Evolutionary conservation across 2,888 invertebrate species (phyloP).

Genomic region (Automeris io): DNA sequence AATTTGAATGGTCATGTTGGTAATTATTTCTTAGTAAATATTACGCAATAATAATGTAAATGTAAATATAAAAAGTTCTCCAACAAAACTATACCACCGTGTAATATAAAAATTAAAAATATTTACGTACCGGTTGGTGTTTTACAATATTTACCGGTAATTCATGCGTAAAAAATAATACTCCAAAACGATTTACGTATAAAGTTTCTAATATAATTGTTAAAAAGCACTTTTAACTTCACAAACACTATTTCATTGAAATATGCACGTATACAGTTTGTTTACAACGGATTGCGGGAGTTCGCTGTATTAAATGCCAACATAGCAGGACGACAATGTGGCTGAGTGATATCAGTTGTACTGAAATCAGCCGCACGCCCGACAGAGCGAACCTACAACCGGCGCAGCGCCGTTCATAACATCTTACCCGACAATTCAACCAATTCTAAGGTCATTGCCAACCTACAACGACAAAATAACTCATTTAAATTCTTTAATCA

Average conservation of each 20-base stretch:
- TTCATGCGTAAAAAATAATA: background rate
- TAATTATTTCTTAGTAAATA: too few species aligned
- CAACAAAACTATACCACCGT: too few species aligned
- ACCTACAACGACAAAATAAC: background rate
- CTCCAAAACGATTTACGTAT: too few species aligned
- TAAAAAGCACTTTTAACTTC: background rate
- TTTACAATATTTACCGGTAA: background rate
- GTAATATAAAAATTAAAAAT: too few species aligned
- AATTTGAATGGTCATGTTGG: too few species aligned
- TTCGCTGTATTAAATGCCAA: conserved; percentile 7
- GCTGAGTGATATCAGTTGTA: conserved; percentile 22
- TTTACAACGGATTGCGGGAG: background rate
- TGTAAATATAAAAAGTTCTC: too few species aligned
- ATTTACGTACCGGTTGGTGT: background rate
- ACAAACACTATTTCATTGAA: background rate
- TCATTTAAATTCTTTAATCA: background rate
- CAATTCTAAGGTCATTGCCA: background rate
- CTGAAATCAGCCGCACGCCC: conserved; percentile 22
- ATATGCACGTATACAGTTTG: background rate
- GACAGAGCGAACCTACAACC: conserved; percentile 4
- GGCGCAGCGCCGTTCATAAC: background rate
- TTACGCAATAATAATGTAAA: too few species aligned
- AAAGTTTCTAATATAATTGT: background rate
- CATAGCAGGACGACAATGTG: conserved; percentile 16
- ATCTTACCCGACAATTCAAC: background rate